phyloP scores from a whole-genome alignment of 2,797 vertebrate genomes.

The Pseudomugil gertrudae region DNA sequence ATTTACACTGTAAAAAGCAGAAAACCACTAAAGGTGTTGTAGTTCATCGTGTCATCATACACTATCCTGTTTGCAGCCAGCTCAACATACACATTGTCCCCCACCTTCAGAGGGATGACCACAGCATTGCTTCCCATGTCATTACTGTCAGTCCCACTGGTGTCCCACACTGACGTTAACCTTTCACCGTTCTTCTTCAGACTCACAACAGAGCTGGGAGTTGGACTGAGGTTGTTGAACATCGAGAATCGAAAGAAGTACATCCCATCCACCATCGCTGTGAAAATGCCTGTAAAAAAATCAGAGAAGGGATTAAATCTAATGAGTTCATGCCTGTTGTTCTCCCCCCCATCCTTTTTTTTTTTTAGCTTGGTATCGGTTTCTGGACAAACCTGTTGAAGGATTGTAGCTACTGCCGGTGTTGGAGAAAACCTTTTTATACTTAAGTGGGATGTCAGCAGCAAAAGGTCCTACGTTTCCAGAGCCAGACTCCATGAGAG shows the following conservation, averaged over 20 bases:
- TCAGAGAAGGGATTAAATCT: not conserved
- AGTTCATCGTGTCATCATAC: slow-evolving; percentile 42
- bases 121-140: slow-evolving; percentile 66
- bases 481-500: slow-evolving; percentile 39
- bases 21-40: slow-evolving; percentile 71
- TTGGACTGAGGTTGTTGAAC: slow-evolving; percentile 49
- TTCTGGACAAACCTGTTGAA: slow-evolving; percentile 56
- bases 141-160: not conserved
- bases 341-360: not conserved
- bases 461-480: slow-evolving; percentile 55
- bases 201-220: slow-evolving; percentile 54
- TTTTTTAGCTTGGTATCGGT: not conserved
- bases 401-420: slow-evolving; percentile 59
- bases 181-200: slow-evolving; percentile 56
- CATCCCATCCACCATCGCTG: slow-evolving; percentile 52
- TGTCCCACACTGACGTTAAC: slow-evolving; percentile 60
- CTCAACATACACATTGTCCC: slow-evolving; percentile 60
- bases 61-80: slow-evolving; percentile 37
- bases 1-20: slow-evolving; percentile 57
- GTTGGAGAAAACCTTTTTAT: slow-evolving; percentile 60
- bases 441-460: slow-evolving; percentile 36
- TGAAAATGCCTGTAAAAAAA: slow-evolving; percentile 56
- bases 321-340: fast-evolving
- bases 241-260: slow-evolving; percentile 68
- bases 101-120: slow-evolving; percentile 60